These are phyloP conservation scores for Limnephilus auricula DNA, from an alignment of 2,888 invertebrate genomes.

Conservation along the genomic window DNA sequence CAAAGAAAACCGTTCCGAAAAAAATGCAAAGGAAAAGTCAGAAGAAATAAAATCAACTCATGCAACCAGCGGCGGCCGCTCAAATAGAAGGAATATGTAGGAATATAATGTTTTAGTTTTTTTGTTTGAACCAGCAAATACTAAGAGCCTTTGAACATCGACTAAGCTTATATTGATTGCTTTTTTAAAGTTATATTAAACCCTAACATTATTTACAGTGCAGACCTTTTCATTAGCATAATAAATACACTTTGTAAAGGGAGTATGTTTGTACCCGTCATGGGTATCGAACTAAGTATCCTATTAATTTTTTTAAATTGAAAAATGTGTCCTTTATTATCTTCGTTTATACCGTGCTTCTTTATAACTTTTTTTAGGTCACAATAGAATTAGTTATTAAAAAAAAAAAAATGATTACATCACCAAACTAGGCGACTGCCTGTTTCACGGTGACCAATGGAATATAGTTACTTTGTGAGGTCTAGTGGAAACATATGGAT, in stretches of 20 bases:
- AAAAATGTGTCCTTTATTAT: too few species aligned
- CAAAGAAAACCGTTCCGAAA: neutral
- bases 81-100: neutral
- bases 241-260: neutral
- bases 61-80: neutral
- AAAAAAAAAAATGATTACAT: too few species aligned
- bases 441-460: too few species aligned
- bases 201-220: neutral
- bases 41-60: neutral
- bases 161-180: neutral
- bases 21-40: constrained; percentile 2
- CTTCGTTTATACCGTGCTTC: too few species aligned
- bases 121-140: neutral
- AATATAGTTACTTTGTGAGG: too few species aligned
- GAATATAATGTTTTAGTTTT: neutral
- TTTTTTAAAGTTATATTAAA: neutral
- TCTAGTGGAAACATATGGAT: too few species aligned
- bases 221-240: neutral
- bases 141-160: neutral
- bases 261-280: neutral
- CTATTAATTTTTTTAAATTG: too few species aligned
- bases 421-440: too few species aligned
- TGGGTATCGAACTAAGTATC: too few species aligned
- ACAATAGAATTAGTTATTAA: too few species aligned
- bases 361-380: too few species aligned